Evolutionary conservation across 2,888 invertebrate species (phyloP).

Genomic region (Acronicta psi): DNA sequence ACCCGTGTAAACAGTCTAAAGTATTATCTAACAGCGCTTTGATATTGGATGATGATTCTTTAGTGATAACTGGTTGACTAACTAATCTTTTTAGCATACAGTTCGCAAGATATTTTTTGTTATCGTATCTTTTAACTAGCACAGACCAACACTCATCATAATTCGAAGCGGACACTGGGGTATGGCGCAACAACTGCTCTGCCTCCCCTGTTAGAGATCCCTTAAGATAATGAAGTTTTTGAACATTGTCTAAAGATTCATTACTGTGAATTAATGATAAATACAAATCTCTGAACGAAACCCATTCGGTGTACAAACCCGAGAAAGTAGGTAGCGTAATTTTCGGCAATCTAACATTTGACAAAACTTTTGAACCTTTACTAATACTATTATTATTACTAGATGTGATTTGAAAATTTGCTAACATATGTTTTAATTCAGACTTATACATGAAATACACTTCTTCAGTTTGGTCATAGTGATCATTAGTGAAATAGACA

Average conservation of each 20-base stretch:
- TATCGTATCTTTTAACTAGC: slow-evolving; percentile 3
- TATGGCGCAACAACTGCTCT: no score
- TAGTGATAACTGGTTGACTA: background rate
- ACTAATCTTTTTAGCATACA: slow-evolving; percentile 9
- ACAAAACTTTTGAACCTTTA: no score
- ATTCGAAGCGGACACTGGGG: background rate
- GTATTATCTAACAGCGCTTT: slow-evolving; percentile 16
- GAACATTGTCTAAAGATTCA: background rate
- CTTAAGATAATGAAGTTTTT: slow-evolving; percentile 3
- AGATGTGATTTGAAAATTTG: background rate
- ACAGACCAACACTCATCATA: background rate
- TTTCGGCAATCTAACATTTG: slow-evolving; percentile 5
- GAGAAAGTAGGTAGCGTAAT: slow-evolving; percentile 5
- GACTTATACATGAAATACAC: slow-evolving; percentile 3
- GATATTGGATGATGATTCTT: slow-evolving; percentile 6
- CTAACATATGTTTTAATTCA: slow-evolving; percentile 2
- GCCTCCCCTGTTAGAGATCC: background rate
- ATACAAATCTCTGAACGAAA: slow-evolving; percentile 10
- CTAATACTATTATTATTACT: background rate
- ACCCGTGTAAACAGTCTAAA: slow-evolving; percentile 8
- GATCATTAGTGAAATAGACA: slow-evolving; percentile 1
- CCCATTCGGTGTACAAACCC: slow-evolving; percentile 11
- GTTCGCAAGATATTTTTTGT: slow-evolving; percentile 5
- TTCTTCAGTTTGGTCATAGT: slow-evolving; percentile 8
- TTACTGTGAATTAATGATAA: slow-evolving; percentile 9